Evolutionary conservation across 2,113 vertebrate species (phyloP).

Genomic region (Pholis gunnellus): DNA sequence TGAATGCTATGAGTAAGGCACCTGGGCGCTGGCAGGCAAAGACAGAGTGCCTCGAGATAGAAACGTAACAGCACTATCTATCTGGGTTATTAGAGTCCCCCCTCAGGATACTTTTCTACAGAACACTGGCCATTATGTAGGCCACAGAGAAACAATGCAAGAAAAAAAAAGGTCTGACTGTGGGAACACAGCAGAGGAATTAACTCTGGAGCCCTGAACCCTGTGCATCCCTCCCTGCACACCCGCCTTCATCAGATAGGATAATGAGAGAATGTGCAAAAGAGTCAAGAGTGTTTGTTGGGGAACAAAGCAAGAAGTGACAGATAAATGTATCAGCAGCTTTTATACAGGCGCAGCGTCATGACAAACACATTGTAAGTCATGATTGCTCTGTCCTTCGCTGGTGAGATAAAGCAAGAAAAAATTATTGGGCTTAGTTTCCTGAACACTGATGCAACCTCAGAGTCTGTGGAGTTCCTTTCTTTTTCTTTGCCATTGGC

Average conservation of each 20-base stretch:
- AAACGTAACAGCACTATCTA: slow-evolving; percentile 88
- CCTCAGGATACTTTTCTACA: slow-evolving; percentile 83
- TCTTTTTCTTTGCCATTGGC: neutral
- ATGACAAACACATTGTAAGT: slow-evolving; percentile 33
- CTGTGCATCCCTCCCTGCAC: slow-evolving; percentile 23
- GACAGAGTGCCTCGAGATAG: slow-evolving; percentile 85
- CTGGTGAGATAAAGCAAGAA: slow-evolving; percentile 17
- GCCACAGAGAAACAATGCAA: slow-evolving; percentile 82
- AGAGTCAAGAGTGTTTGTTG: slow-evolving; percentile 36
- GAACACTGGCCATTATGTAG: slow-evolving; percentile 85
- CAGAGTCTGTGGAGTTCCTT: slow-evolving; percentile 8
- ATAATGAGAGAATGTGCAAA: slow-evolving; percentile 67
- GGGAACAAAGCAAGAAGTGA: slow-evolving; percentile 35
- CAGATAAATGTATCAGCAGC: slow-evolving; percentile 50
- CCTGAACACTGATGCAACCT: slow-evolving; percentile 8
- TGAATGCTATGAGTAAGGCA: slow-evolving; percentile 85
- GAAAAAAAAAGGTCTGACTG: slow-evolving; percentile 50
- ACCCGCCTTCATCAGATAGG: slow-evolving; percentile 35
- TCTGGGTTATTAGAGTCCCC: slow-evolving; percentile 87
- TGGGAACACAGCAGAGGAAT: slow-evolving; percentile 67
- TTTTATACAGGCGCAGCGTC: slow-evolving; percentile 27
- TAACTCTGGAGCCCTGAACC: slow-evolving; percentile 62
- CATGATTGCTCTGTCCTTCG: slow-evolving; percentile 26
- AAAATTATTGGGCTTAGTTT: slow-evolving; percentile 27
- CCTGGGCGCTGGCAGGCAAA: slow-evolving; percentile 84